phyloP scores from a whole-genome alignment of 2,113 vertebrate genomes.

The Poicephalus meyeri region DNA sequence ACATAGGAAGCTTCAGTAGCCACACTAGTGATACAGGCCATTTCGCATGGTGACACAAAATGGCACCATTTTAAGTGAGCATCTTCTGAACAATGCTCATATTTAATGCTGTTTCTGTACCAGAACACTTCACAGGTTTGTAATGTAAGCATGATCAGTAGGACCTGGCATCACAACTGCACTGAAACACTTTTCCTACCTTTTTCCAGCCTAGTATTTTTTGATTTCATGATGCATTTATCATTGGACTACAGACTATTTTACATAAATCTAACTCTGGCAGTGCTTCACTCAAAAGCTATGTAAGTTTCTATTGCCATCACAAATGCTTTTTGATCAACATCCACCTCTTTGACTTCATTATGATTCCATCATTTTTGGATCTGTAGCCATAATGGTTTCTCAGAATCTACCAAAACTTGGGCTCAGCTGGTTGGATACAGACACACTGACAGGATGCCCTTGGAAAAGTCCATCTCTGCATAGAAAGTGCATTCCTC shows the following conservation, averaged over 20 bases:
- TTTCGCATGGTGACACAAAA: neutral
- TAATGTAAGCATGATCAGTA: neutral
- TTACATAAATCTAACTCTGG: neutral
- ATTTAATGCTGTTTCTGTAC: neutral
- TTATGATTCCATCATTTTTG: neutral
- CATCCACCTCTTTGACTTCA: neutral
- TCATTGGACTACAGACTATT: neutral
- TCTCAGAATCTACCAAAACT: neutral
- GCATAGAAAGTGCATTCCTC: neutral
- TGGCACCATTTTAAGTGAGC: neutral
- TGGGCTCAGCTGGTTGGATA: neutral
- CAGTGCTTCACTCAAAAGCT: neutral
- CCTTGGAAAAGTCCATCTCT: neutral
- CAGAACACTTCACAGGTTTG: neutral
- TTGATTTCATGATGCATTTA: neutral
- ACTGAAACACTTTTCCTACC: neutral
- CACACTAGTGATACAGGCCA: neutral
- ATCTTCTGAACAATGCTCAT: neutral
- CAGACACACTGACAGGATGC: neutral
- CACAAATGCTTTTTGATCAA: neutral
- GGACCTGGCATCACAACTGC: neutral
- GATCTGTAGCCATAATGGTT: neutral
- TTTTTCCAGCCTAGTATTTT: neutral
- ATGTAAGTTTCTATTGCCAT: fast-evolving
- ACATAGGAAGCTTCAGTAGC: neutral